Percentiles rank a stretch among this genome's conserved stretches.
Evolutionary conservation across 2,113 vertebrate species (phyloP).

Genomic region (Engraulis encrasicolus): DNA sequence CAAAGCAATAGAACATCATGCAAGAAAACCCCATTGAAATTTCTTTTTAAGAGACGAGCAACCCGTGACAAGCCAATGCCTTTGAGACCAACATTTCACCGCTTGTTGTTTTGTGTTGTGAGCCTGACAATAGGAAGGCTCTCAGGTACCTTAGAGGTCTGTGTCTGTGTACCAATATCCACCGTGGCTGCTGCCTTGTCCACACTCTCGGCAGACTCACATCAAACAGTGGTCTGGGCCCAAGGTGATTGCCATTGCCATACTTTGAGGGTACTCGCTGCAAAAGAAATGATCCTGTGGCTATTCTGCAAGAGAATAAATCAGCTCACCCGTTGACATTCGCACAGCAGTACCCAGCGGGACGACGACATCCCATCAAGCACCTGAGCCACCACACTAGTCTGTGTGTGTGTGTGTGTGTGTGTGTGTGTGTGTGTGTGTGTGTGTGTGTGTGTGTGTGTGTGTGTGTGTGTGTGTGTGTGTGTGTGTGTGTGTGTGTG

Average conservation of each 20-base stretch:
- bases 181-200: not conserved
- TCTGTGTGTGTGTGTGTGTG: not conserved
- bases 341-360: conserved; percentile 28
- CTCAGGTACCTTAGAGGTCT: not conserved
- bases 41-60: conserved; percentile 26
- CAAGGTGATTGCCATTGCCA: conserved; percentile 30
- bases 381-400: conserved; percentile 4
- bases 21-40: conserved; percentile 21
- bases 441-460: not conserved
- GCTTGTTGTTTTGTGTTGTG: conserved; percentile 39
- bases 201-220: not conserved
- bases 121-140: conserved; percentile 18
- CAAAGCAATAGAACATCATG: conserved; percentile 44
- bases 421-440: not conserved
- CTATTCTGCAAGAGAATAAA: conserved; percentile 44
- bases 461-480: not conserved
- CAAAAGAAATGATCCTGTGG: conserved; percentile 30
- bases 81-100: not conserved
- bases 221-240: conserved; percentile 6
- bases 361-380: conserved; percentile 33
- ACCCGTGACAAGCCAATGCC: not conserved
- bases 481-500: not conserved
- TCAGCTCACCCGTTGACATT: conserved; percentile 35
- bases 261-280: conserved; percentile 43
- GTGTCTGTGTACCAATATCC: conserved; percentile 22